Evolutionary conservation across 2,113 vertebrate species (phyloP), one percentile per base, ranked within the genome.

Genomic region (Toxotes chatareus): DNA sequence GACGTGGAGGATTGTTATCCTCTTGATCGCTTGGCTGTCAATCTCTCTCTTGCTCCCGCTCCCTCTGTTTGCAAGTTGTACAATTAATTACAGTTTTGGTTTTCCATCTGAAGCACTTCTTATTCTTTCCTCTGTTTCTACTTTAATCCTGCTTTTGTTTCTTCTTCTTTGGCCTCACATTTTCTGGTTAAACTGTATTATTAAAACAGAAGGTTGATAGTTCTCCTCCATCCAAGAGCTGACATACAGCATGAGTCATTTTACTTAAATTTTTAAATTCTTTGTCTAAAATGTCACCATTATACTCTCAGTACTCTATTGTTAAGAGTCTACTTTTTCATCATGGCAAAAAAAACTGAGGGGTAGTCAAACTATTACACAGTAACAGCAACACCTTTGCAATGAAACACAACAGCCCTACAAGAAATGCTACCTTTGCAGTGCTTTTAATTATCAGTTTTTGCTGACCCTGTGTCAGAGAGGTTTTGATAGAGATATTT

Each of bases 1-100:
- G 93, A 76, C 93, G 65, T 2, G 93, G 94, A 12, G 93, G 75
- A 86, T 73, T 86, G 83, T 86, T 90, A 88, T 91, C 84, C 82
- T 89, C 64, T 60, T 85, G 83, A 91, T 91, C 68, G 76, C 92
- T 79, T 56, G 60, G 68, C 86, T 92, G 84, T 92, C 89, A 79
- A 85, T 89, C 80, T 76, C 74, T 87, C 47, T 75, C 55, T 62
- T 53, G 27, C 66, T 27, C 67, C n/a, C 61, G 23, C 63, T 82
- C 67, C 44, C 65, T 80, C 64, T 72, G 51, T 70, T 77, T 82
- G 46, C 67, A 57, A 68, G 46, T 71, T 80, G 55, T 80, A 60
- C 71, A 82, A 78, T 84, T 68, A 78, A 84, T 80, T 75, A 60
- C 19, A 68, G 23, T 67, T 82, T 73, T 34, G 1, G 0, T 44